These are phyloP conservation scores for Troglohyphantes excavatus DNA, from an alignment of 2,888 invertebrate species.

Conservation along the genomic window DNA sequence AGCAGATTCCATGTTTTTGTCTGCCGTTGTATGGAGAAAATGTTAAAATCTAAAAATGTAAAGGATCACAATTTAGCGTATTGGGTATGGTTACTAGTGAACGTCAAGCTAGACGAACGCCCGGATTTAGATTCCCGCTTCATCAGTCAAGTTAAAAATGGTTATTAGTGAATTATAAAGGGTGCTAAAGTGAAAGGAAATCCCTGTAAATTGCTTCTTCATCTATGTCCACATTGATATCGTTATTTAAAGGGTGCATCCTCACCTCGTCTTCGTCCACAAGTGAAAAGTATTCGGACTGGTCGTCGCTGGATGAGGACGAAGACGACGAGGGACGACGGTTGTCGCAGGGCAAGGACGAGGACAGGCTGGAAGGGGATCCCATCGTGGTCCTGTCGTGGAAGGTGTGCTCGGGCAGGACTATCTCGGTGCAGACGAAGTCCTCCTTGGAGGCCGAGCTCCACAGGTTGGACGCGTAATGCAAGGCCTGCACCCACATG, in stretches of 20 bases:
- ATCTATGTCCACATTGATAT: too few relatives aligned
- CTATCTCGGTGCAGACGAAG: constrained; percentile 57
- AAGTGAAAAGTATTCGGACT: constrained; percentile 74
- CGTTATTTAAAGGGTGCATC: too few relatives aligned
- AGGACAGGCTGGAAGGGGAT: constrained; percentile 52
- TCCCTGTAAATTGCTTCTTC: too few relatives aligned
- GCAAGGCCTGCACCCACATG: constrained; percentile 94
- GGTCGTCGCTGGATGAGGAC: constrained; percentile 65
- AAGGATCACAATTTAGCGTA: too few relatives aligned
- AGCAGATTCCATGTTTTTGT: background rate
- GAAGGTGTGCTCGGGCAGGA: constrained; percentile 61
- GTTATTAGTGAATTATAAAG: too few relatives aligned
- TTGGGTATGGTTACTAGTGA: too few relatives aligned
- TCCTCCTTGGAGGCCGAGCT: constrained; percentile 68
- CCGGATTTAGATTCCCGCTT: too few relatives aligned
- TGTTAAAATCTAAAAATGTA: too few relatives aligned
- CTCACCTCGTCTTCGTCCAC: constrained; percentile 70
- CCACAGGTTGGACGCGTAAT: constrained; percentile 86
- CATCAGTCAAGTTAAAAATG: too few relatives aligned
- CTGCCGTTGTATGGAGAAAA: too few relatives aligned
- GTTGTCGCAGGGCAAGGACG: constrained; percentile 10
- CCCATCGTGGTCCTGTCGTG: background rate
- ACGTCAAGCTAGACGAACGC: too few relatives aligned
- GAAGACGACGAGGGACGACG: constrained; percentile 8
- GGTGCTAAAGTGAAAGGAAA: too few relatives aligned